Base-by-base conservation (phyloP, 2,888 invertebrate species). In the Tupiocoris notatus region DNA sequence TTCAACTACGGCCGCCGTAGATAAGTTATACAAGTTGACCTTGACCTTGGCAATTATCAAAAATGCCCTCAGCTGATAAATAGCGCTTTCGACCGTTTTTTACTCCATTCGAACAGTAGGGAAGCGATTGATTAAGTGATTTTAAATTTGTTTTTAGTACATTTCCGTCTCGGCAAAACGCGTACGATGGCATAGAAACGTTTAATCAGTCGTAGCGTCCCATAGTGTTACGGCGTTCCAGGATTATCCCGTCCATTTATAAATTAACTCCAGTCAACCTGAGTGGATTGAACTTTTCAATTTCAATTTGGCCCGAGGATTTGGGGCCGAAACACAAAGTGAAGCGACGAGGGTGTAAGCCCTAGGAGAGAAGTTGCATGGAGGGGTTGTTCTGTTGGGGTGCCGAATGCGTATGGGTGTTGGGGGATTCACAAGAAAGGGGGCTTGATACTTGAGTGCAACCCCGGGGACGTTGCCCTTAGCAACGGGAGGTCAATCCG, bases 401-500 rank as follows among this genome's bases (percentile, higher is more conserved):
- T 39, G 39, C 39, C 39, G 39, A 39, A 39, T 39, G 39, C 12
- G 39, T 39, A 39, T 7, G 39, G 39, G 20, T 1, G 64, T 21
- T 16, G 21, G 22, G 22, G 63, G 22, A 22, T 24, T 24, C 25
- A 70, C 70, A 70, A 70, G 70, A 70, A 70, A 70, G 59, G 70
- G 70, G 70, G 70, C 59, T 70, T 70, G 70, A 70, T 70, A 73
- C 75, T 65, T 58, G 75, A 75, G 56, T 59, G 59, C 61, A 59
- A 75, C 59, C 25, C 23, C 25, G 12, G 25, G 63, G 21, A 61
- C 65, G 75, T 64, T 63, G 68, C 61, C 76, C 76, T 57, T 61
- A 22, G 76, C 68, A 76, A 76, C 76, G 67, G 62, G 76, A 68
- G 76, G 76, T 76, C 76, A 76, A 76, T 76, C 76, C 76, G 24